A percentile compares a stretch with the other conserved stretches of the same genome.
phyloP scores from a whole-genome alignment of 2,113 vertebrate species.

The Pungitius pungitius region DNA sequence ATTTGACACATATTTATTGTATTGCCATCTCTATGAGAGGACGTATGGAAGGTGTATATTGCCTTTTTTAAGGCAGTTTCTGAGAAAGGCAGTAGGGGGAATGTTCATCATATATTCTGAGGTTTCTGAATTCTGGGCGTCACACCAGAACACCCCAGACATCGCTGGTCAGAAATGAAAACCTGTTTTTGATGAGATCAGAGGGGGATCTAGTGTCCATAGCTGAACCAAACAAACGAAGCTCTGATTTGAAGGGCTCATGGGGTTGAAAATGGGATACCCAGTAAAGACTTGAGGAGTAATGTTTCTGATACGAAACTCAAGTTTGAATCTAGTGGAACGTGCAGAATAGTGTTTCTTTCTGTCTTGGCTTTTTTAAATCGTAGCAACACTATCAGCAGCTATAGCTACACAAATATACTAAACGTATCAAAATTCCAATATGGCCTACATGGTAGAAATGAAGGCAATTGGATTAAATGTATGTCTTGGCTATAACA shows the following conservation, averaged over 20 bases:
- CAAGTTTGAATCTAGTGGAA: constrained; percentile 2
- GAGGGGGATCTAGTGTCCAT: constrained; percentile 24
- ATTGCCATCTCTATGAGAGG: constrained; percentile 1
- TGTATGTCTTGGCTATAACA: neutral
- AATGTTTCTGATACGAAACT: neutral
- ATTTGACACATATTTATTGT: constrained; percentile 30
- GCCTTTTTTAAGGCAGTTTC: constrained; percentile 7
- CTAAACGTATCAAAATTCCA: neutral
- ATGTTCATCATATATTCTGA: constrained; percentile 4
- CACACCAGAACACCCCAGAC: constrained; percentile 36
- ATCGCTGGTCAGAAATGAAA: constrained; percentile 47
- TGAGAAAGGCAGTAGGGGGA: constrained; percentile 21
- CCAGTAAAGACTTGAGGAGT: neutral
- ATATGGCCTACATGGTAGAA: neutral
- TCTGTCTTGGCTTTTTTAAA: neutral
- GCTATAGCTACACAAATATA: neutral
- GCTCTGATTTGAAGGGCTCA: constrained; percentile 29
- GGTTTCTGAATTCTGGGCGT: constrained; percentile 37
- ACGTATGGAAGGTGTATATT: constrained; percentile 7
- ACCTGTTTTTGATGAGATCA: constrained; percentile 51
- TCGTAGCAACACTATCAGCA: neutral
- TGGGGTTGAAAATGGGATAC: neutral
- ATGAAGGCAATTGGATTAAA: neutral
- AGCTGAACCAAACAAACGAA: constrained; percentile 18
- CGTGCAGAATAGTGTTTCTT: neutral